Conservation (phyloP, 2,113 vertebrate genomes). For the Recurvirostra avosetta region DNA sequence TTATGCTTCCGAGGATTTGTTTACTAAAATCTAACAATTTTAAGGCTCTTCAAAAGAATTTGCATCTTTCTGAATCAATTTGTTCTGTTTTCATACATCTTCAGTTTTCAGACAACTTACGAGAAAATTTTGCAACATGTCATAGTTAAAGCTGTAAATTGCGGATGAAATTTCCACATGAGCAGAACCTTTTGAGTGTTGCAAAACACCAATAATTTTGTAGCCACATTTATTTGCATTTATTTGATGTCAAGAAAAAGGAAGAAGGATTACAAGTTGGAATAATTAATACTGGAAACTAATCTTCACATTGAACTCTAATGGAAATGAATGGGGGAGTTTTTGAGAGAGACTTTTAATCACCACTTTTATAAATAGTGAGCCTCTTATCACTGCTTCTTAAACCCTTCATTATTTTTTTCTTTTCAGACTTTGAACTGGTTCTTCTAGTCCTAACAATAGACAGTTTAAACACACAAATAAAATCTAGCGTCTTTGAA, state of each 20-base stretch:
- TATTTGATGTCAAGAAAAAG: conserved; percentile 1
- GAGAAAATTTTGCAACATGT: background rate
- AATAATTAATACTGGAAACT: conserved; percentile 45
- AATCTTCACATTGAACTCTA: background rate
- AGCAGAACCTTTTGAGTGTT: background rate
- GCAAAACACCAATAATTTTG: background rate
- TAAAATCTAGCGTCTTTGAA: background rate
- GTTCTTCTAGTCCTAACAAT: background rate
- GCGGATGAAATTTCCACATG: background rate
- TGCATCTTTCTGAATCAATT: background rate
- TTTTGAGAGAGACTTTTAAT: conserved; percentile 25
- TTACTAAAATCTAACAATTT: background rate
- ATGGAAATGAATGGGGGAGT: conserved; percentile 1
- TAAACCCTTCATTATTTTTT: background rate
- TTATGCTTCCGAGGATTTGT: background rate
- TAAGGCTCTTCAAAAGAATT: background rate
- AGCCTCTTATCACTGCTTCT: background rate
- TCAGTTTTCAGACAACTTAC: background rate
- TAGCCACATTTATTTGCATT: background rate
- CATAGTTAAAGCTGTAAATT: background rate
- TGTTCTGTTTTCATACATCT: background rate
- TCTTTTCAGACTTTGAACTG: background rate
- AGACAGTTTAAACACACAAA: background rate
- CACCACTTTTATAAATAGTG: background rate
- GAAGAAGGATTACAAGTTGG: conserved; percentile 6